phyloP scores from a whole-genome alignment of 2,113 vertebrate genomes.

The Baryphthengus martii region DNA sequence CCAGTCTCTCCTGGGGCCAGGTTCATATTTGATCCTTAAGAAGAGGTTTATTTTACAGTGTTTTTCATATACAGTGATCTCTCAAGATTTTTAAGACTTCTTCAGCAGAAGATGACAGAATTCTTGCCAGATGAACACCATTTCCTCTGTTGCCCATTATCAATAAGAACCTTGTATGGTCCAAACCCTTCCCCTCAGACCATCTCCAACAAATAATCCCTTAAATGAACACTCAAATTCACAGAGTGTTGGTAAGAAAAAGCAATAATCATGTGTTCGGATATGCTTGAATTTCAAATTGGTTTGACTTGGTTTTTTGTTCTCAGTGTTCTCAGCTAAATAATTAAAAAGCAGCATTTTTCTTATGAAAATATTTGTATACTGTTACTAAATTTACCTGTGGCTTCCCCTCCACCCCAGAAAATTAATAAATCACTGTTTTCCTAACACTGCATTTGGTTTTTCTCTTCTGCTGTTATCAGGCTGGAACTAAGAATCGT shows the following conservation, averaged over 20 bases:
- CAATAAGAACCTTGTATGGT: background rate
- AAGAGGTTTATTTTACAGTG: background rate
- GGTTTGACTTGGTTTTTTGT: background rate
- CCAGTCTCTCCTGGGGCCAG: background rate
- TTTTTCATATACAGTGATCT: background rate
- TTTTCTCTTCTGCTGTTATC: constrained; percentile 50
- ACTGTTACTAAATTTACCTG: constrained; percentile 33
- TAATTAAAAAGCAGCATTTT: constrained; percentile 6
- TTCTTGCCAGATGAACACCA: background rate
- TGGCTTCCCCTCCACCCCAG: background rate
- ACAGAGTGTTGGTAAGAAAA: background rate
- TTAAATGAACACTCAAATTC: background rate
- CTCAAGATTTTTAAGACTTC: background rate
- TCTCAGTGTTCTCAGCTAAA: background rate
- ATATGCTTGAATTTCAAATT: background rate
- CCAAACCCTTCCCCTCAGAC: background rate
- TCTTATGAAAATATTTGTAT: constrained; percentile 2
- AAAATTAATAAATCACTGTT: background rate
- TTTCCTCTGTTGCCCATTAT: background rate
- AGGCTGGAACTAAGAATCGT: constrained; percentile 24
- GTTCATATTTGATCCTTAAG: background rate
- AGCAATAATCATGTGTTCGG: background rate
- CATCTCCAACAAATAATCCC: background rate
- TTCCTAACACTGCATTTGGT: constrained; percentile 8
- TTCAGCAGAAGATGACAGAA: background rate